These are phyloP conservation scores for Pangasianodon gigas DNA, from an alignment of 2,113 vertebrate genomes.

Conservation along the genomic window DNA sequence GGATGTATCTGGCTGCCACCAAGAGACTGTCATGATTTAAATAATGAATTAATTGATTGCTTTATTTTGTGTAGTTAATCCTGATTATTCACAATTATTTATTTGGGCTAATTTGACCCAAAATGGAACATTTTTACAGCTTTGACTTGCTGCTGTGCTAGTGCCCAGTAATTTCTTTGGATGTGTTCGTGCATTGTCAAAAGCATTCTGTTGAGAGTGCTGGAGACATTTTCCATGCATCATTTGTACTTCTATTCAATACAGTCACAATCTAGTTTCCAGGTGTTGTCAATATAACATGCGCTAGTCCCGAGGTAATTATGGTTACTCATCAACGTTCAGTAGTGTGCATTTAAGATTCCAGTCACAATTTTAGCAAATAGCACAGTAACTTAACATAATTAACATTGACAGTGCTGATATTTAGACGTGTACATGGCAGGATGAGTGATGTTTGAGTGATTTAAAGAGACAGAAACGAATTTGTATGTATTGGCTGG, in stretches of 20 bases:
- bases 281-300: not conserved
- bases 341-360: not conserved
- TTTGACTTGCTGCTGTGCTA: not conserved
- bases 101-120: too few relatives aligned
- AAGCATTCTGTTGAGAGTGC: not conserved
- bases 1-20: not conserved
- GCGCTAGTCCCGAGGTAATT: not conserved
- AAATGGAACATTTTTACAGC: not conserved
- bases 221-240: not conserved
- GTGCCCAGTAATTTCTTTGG: not conserved
- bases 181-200: not conserved
- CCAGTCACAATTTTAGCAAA: not conserved
- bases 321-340: not conserved
- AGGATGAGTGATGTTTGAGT: not conserved
- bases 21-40: not conserved
- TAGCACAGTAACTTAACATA: not conserved
- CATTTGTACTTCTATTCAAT: not conserved
- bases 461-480: not conserved
- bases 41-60: not conserved
- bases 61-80: not conserved
- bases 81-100: not conserved
- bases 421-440: not conserved
- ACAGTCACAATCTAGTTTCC: not conserved
- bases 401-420: not conserved
- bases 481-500: not conserved